A percentile compares a stretch with the other conserved stretches of the same genome.
Conservation (phyloP, 2,113 vertebrate genomes). For the Triplophysa rosa region DNA sequence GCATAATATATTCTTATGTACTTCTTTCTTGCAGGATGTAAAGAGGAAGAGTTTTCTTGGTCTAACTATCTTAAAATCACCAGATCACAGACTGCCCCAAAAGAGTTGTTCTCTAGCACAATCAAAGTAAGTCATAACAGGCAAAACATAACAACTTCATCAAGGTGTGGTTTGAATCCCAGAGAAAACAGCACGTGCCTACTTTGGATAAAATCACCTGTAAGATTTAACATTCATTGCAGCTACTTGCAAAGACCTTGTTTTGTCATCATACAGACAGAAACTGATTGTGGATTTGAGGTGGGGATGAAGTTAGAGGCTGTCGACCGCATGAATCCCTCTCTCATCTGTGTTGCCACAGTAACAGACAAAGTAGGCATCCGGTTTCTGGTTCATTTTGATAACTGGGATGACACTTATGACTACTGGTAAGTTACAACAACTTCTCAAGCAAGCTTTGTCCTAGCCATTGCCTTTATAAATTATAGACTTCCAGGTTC, state of each 20-base stretch:
- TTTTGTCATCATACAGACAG: constrained; percentile 66
- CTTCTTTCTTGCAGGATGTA: constrained; percentile 81
- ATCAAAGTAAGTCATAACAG: constrained; percentile 77
- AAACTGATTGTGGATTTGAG: constrained; percentile 82
- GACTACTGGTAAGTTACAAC: constrained; percentile 88
- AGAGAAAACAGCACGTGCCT: too few relatives aligned
- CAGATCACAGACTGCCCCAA: constrained; percentile 91
- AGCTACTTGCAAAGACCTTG: background rate
- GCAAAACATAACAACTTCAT: background rate
- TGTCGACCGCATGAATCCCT: constrained; percentile 97
- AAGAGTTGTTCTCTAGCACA: constrained; percentile 86
- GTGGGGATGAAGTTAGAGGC: constrained; percentile 97
- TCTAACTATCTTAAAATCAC: constrained; percentile 89
- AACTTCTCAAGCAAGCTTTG: background rate
- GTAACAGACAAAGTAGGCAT: constrained; percentile 90
- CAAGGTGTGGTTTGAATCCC: too few relatives aligned
- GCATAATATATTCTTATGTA: background rate
- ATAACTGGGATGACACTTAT: constrained; percentile 98
- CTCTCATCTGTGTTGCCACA: constrained; percentile 94
- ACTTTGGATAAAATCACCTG: too few relatives aligned
- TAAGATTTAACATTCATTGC: background rate
- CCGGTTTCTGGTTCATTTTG: constrained; percentile 96
- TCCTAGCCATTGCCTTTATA: background rate
- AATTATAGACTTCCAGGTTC: background rate
- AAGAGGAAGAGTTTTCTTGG: constrained; percentile 98